phyloP scores from a whole-genome alignment of 2,888 invertebrate species.

The Schizaphis graminum region DNA sequence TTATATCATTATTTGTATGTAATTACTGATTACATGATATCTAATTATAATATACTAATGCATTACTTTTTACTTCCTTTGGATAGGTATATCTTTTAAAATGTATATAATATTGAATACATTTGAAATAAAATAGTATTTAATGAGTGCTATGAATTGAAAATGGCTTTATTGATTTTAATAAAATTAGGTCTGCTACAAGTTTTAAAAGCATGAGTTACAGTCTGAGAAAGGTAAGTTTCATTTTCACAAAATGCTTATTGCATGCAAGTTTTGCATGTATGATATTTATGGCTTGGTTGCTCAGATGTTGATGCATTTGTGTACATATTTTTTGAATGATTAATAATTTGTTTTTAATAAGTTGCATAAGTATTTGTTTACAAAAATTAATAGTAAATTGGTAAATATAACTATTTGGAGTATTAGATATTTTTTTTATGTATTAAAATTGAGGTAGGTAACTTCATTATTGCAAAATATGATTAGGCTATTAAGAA shows the following conservation, averaged over 20 bases:
- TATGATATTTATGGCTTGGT: not conserved
- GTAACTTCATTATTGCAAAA: not conserved
- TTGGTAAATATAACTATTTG: not conserved
- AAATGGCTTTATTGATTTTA: not conserved
- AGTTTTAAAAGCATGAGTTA: not conserved
- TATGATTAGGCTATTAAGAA: not conserved
- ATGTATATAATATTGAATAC: not conserved
- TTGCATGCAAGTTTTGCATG: conserved; percentile 44
- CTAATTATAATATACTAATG: not conserved
- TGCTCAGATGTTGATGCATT: not conserved
- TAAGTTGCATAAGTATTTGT: not conserved
- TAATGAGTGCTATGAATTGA: not conserved
- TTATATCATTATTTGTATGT: not conserved
- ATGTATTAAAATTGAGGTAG: too few species aligned
- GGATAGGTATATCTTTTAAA: not conserved
- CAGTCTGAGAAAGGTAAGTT: conserved; percentile 37
- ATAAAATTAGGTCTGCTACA: not conserved
- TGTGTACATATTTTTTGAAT: not conserved
- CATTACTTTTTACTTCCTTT: not conserved
- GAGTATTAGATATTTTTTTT: not conserved
- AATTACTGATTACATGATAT: not conserved
- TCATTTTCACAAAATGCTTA: conserved; percentile 23
- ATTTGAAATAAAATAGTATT: not conserved
- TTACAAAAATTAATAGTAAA: not conserved
- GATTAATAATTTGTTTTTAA: not conserved